Evolutionary conservation across 2,888 invertebrate genomes (phyloP).

Genomic region (Callosobruchus maculatus): DNA sequence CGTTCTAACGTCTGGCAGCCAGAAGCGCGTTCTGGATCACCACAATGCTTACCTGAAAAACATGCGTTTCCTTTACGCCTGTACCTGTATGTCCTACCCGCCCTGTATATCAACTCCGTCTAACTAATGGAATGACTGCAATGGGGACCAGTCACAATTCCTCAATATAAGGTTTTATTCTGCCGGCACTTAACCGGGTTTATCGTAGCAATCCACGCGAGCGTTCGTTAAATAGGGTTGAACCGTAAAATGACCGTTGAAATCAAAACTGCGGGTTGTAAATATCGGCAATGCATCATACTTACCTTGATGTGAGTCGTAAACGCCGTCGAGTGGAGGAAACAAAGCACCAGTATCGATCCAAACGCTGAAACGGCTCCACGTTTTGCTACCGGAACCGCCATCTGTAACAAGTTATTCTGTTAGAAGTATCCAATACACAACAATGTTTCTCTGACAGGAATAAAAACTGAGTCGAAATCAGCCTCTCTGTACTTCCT

Average conservation of each 20-base stretch:
- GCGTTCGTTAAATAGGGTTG: not conserved
- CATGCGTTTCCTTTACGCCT: no score
- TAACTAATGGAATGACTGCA: not conserved
- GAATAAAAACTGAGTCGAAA: no score
- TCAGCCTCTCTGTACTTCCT: no score
- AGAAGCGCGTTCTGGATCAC: no score
- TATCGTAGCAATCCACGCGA: not conserved
- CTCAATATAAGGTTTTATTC: not conserved
- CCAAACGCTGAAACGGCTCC: not conserved
- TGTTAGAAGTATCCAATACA: no score
- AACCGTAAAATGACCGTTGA: not conserved
- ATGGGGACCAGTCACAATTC: not conserved
- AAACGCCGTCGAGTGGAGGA: not conserved
- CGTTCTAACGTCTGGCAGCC: no score
- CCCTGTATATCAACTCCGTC: not conserved
- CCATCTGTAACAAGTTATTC: not conserved
- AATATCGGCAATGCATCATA: not conserved
- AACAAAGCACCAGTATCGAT: not conserved
- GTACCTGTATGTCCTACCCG: no score
- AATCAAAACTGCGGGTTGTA: not conserved
- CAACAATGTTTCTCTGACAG: no score
- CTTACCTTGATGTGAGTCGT: not conserved
- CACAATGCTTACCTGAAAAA: no score
- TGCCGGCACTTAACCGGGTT: not conserved
- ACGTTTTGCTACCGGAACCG: not conserved